Evolutionary conservation across 2,797 vertebrate genomes (phyloP).

Genomic region (Ctenopoma multispine): DNA sequence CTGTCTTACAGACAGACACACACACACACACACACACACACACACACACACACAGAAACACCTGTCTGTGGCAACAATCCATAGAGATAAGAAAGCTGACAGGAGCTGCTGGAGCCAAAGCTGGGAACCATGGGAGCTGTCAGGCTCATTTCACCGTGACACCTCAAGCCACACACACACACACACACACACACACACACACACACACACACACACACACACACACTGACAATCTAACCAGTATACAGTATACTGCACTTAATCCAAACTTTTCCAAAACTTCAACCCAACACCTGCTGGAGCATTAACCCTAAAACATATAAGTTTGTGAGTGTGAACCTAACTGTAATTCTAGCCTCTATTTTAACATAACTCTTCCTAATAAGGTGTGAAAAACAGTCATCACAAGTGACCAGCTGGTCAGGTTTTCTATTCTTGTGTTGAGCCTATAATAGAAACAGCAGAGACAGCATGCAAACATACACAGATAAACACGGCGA

Average conservation of each 20-base stretch:
- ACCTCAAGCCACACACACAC: slow-evolving; percentile 43
- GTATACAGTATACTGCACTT: background rate
- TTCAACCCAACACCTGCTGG: background rate
- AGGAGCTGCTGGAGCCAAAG: slow-evolving; percentile 71
- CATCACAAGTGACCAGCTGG: slow-evolving; percentile 43
- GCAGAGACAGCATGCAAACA: background rate
- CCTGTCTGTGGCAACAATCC: slow-evolving; percentile 71
- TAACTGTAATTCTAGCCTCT: slow-evolving; percentile 27
- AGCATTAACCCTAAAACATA: slow-evolving; percentile 9
- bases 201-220: too few species aligned
- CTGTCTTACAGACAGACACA: background rate
- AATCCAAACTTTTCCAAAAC: slow-evolving; percentile 4
- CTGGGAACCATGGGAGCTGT: slow-evolving; percentile 68
- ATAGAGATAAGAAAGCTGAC: slow-evolving; percentile 71
- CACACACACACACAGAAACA: slow-evolving; percentile 39
- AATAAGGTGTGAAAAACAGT: slow-evolving; percentile 46
- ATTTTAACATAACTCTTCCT: slow-evolving; percentile 53
- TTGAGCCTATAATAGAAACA: slow-evolving; percentile 48
- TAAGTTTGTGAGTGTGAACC: slow-evolving; percentile 1
- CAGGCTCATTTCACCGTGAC: slow-evolving; percentile 64
- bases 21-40: slow-evolving; percentile 5
- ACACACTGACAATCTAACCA: slow-evolving; percentile 22
- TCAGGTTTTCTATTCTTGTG: slow-evolving; percentile 54
- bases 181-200: slow-evolving; percentile 13
- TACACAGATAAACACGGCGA: background rate